phyloP scores from a whole-genome alignment of 1,140 invertebrate genomes.

The Camponotus floridanus region DNA sequence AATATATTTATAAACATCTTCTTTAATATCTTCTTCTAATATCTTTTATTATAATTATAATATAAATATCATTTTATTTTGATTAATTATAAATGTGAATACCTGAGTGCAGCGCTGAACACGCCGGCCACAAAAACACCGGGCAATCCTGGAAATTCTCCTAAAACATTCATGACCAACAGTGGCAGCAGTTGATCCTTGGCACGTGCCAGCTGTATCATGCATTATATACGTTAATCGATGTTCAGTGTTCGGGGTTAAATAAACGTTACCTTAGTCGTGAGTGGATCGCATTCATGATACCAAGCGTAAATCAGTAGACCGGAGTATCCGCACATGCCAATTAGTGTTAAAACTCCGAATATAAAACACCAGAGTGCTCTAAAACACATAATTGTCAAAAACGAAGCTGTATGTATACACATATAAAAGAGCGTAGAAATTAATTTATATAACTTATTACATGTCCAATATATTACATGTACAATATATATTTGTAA shows the following conservation, averaged over 20 bases:
- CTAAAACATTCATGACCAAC: conserved; percentile 93
- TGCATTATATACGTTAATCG: conserved; percentile 4
- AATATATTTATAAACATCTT: too few species aligned
- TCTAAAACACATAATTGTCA: conserved; percentile 82
- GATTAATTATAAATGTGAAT: not conserved
- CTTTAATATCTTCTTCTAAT: not conserved
- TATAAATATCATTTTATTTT: not conserved
- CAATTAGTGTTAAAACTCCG: conserved; percentile 87
- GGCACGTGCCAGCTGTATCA: conserved; percentile 89
- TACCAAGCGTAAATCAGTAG: conserved; percentile 94
- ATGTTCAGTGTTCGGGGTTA: not conserved
- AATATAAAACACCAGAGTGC: conserved; percentile 91
- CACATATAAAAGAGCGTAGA: too few species aligned
- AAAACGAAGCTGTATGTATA: not conserved
- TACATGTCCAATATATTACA: too few species aligned
- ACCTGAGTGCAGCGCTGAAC: conserved; percentile 94
- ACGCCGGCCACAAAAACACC: conserved; percentile 95
- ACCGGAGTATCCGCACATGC: conserved; percentile 91
- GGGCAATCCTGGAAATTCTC: conserved; percentile 91
- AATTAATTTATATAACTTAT: too few species aligned
- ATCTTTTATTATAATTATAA: not conserved
- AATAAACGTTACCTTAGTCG: conserved; percentile 87
- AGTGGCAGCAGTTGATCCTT: conserved; percentile 92
- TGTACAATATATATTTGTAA: too few species aligned
- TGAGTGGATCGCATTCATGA: conserved; percentile 94